These are phyloP conservation scores for Argyra leucocephala DNA, from an alignment of 2,888 invertebrate genomes.

Conservation along the genomic window DNA sequence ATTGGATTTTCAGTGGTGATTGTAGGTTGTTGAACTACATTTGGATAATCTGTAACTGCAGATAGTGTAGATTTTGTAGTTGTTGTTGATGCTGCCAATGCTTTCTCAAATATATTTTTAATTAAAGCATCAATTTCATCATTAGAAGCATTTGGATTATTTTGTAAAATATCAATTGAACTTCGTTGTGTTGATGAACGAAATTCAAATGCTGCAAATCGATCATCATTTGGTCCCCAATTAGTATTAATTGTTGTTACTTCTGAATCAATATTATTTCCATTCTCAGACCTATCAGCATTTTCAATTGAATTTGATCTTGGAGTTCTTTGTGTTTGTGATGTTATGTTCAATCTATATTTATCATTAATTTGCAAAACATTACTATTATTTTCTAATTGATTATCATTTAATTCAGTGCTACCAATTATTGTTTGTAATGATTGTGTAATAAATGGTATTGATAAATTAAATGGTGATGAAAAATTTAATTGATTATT, in stretches of 20 bases:
- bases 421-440: too few species aligned
- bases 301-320: background rate
- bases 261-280: background rate
- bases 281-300: background rate
- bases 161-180: background rate
- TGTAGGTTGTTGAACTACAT: too few species aligned
- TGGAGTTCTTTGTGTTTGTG: slow-evolving; percentile 5
- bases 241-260: background rate
- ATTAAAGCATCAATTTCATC: slow-evolving; percentile 1
- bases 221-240: slow-evolving; percentile 19
- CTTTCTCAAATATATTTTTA: slow-evolving; percentile 10
- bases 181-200: slow-evolving; percentile 20
- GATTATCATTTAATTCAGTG: too few species aligned
- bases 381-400: too few species aligned
- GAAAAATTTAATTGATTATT: too few species aligned
- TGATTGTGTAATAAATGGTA: too few species aligned
- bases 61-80: too few species aligned
- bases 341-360: slow-evolving; percentile 11
- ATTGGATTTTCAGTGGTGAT: background rate
- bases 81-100: slow-evolving; percentile 2
- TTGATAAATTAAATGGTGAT: too few species aligned
- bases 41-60: too few species aligned
- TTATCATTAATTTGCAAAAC: too few species aligned
- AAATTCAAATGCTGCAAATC: slow-evolving; percentile 28
- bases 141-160: background rate